Percentiles rank a stretch among this genome's conserved stretches.
These are phyloP conservation scores for Dasyurus viverrinus DNA, from an alignment of 2,113 vertebrate genomes.

Conservation along the genomic window DNA sequence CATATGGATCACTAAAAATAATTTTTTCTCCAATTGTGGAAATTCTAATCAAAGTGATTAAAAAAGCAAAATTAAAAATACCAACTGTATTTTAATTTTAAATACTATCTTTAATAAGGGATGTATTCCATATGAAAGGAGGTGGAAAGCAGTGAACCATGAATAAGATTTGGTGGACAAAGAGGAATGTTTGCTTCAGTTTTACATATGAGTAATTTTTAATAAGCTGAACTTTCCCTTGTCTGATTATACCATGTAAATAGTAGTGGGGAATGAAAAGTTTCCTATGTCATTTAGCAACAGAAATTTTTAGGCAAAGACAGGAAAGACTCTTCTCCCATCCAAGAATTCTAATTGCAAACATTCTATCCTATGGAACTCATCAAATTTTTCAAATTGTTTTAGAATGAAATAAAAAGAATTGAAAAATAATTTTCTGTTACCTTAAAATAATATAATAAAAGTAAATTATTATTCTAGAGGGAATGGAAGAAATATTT, in stretches of 20 bases:
- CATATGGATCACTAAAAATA: background rate
- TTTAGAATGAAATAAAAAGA: background rate
- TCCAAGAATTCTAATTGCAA: background rate
- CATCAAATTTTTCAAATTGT: background rate
- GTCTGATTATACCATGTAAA: background rate
- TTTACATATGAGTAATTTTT: background rate
- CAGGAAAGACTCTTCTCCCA: background rate
- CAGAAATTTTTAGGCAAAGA: background rate
- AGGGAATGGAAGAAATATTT: background rate
- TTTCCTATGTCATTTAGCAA: background rate
- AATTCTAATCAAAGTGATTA: background rate
- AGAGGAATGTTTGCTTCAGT: background rate
- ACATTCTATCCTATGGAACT: background rate
- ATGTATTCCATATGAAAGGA: background rate
- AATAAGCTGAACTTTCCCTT: background rate
- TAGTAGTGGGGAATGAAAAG: background rate
- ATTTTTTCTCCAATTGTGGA: background rate
- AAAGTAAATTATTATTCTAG: background rate
- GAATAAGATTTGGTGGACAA: background rate
- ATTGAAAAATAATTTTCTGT: background rate
- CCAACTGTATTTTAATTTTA: background rate
- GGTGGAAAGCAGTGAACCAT: background rate
- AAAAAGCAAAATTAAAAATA: background rate
- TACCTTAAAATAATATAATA: background rate
- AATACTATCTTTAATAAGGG: background rate